Conservation (phyloP, 2,888 invertebrate species). For the Rhagonycha lutea region DNA sequence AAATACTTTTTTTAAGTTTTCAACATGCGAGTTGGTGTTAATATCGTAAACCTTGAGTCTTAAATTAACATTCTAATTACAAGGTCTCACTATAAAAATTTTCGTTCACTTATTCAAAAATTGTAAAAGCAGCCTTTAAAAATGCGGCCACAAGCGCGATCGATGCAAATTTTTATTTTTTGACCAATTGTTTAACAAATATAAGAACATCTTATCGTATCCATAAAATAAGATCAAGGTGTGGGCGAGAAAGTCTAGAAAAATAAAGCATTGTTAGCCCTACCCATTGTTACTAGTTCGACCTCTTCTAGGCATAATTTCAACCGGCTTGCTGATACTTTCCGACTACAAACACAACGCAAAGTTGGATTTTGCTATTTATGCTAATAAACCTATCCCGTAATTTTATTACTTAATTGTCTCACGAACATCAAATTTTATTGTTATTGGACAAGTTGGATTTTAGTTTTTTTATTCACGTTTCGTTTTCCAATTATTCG, state of each 20-base stretch:
- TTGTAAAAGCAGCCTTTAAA: not conserved
- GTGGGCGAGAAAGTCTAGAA: constrained; percentile 30
- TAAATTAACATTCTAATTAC: not conserved
- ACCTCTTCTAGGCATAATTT: constrained; percentile 21
- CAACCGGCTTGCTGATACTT: not conserved
- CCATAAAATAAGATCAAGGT: constrained; percentile 1
- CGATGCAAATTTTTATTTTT: not conserved
- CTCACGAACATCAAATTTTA: not conserved
- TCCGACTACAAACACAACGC: not conserved
- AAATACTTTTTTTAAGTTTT: not conserved
- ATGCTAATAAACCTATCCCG: not conserved
- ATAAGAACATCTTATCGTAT: not conserved
- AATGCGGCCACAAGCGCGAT: not conserved
- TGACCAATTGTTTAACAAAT: not conserved
- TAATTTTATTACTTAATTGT: not conserved
- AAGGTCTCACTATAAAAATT: not conserved
- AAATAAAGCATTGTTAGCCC: constrained; percentile 33
- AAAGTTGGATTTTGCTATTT: not conserved
- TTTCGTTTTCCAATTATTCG: not conserved
- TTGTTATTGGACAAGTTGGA: not conserved
- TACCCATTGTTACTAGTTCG: constrained; percentile 32
- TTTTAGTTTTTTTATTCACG: not conserved
- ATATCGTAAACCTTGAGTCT: not conserved
- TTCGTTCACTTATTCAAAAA: not conserved
- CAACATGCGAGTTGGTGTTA: not conserved